A percentile compares a stretch with the other conserved stretches of the same genome.
phyloP scores from a whole-genome alignment of 2,113 vertebrate species.

The Leuciscus idus region DNA sequence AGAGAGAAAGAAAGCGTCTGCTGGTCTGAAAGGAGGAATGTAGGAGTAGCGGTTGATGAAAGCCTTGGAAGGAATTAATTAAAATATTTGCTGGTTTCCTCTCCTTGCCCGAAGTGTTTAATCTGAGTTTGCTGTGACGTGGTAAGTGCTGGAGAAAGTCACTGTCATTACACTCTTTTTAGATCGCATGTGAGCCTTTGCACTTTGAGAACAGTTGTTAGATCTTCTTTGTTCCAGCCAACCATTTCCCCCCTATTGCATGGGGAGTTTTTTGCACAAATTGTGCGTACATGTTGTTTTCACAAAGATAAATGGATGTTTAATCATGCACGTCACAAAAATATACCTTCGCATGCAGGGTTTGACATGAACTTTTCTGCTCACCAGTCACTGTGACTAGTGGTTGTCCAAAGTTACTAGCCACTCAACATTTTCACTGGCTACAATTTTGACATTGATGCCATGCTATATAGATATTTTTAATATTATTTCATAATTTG shows the following conservation, averaged over 20 bases:
- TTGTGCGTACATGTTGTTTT: not conserved
- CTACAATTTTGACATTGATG: no score
- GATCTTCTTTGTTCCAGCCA: conserved; percentile 50
- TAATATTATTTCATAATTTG: no score
- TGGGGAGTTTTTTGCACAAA: not conserved
- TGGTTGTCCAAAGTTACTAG: no score
- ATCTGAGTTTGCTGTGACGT: conserved; percentile 73
- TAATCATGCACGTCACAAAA: not conserved
- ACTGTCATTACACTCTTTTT: conserved; percentile 57
- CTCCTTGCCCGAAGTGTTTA: conserved; percentile 50
- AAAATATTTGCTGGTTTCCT: conserved; percentile 74
- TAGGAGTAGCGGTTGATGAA: conserved; percentile 24
- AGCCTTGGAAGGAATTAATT: conserved; percentile 61
- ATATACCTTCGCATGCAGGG: not conserved
- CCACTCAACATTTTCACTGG: no score
- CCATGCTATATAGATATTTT: no score
- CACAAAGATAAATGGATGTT: not conserved
- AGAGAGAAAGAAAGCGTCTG: not conserved
- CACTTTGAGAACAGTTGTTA: conserved; percentile 66
- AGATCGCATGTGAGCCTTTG: conserved; percentile 63
- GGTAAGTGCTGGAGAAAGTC: conserved; percentile 72
- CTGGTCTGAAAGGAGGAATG: conserved; percentile 12
- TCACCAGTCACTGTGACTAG: no score
- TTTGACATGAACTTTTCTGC: no score
- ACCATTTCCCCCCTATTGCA: not conserved